Evolutionary conservation across 2,797 vertebrate genomes (phyloP), one percentile per base, ranked within the genome.

Genomic region (Lindbergichthys nudifrons): DNA sequence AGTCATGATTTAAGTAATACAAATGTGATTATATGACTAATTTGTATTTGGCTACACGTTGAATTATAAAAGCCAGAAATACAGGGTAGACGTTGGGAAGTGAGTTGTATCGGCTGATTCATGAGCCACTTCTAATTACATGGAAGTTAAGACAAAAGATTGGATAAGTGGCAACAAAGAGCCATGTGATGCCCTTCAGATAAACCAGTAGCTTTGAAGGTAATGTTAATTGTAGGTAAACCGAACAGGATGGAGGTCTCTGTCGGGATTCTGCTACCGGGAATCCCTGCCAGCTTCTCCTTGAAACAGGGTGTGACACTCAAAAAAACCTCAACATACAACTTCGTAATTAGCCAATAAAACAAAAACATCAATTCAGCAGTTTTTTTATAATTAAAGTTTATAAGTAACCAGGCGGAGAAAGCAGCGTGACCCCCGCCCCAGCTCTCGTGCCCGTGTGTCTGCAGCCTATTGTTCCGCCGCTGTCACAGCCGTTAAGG

Each of bases 271-370:
- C 64, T 18, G 57, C 19, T 63, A 15, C 60, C 67, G 51, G 66
- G 74, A 63, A 21, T 82, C 70, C 64, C 57, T 43, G 62, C 73
- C 75, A 57, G 64, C 77, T 65, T 64, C 70, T 79, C 76, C 56
- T 30, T 52, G 12, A 90, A 90, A 88, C 88, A 77, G 93, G 93
- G 92, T 93, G 93, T 94, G 92, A 95, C 91, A 85, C 85, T 51
- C 73, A 54, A 47, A 58, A 43, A 72, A 16, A 9, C 39, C 60
- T 53, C 51, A 54, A 56, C 3, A 81, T 16, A 50, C 39, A 80
- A 90, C 83, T 86, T 74, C 13, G 0, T 30, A 75, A 90, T 65
- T 82, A 73, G 52, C 42, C 47, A n/a, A 46, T 63, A 2, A 13
- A 45, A 42, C 30, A 18, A 52, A 70, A 36, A 50, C 0, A 53